Conservation (phyloP, 2,888 invertebrate genomes). For the Rhingia campestris region DNA sequence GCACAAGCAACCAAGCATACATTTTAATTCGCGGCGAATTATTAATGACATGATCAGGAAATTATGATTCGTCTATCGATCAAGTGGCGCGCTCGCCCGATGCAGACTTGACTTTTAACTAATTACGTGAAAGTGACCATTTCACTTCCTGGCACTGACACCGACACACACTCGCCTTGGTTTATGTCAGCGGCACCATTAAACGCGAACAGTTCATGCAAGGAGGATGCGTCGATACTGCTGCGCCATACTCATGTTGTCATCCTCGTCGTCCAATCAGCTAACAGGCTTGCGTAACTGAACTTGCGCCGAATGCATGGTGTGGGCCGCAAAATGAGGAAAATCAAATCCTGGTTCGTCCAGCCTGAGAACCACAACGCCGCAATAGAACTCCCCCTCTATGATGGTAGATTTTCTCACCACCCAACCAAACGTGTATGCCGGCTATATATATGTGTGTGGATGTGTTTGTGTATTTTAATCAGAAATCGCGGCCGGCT, state of each 20-base stretch:
- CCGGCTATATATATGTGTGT: neutral
- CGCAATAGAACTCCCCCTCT: slow-evolving; percentile 33
- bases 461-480: slow-evolving; percentile 45
- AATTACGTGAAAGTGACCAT: slow-evolving; percentile 59
- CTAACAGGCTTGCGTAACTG: slow-evolving; percentile 41
- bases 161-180: no score
- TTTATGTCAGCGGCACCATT: slow-evolving; percentile 30
- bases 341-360: slow-evolving; percentile 40
- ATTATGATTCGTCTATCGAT: slow-evolving; percentile 67
- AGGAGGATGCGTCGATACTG: slow-evolving; percentile 3
- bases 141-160: slow-evolving; percentile 51
- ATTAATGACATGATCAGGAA: slow-evolving; percentile 70
- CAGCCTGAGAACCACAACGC: neutral
- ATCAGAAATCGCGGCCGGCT: slow-evolving; percentile 53
- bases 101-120: slow-evolving; percentile 44
- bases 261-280: slow-evolving; percentile 65
- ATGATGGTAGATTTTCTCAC: slow-evolving; percentile 18
- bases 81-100: slow-evolving; percentile 43
- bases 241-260: slow-evolving; percentile 39
- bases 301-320: slow-evolving; percentile 5
- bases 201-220: slow-evolving; percentile 21
- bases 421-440: slow-evolving; percentile 13
- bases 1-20: no score
- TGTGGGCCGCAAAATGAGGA: slow-evolving; percentile 40
- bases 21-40: slow-evolving; percentile 60